phyloP scores from a whole-genome alignment of 2,888 invertebrate genomes.

The Torymus texanus region DNA sequence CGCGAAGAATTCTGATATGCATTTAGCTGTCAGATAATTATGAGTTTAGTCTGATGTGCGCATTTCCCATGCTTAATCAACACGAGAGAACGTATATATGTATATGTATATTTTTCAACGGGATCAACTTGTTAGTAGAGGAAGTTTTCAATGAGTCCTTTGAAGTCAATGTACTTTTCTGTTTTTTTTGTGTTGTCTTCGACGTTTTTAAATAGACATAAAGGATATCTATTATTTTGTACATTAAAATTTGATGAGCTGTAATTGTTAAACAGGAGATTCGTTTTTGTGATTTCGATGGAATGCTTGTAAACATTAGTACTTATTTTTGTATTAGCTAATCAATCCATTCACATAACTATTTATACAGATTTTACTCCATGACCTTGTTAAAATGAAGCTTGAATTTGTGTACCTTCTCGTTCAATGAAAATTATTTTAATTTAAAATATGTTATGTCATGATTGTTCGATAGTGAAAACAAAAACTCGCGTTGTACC shows the following conservation, averaged over 20 bases:
- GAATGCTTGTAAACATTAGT: constrained; percentile 26
- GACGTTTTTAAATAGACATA: constrained; percentile 19
- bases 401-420: constrained; percentile 26
- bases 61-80: constrained; percentile 38
- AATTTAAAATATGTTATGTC: constrained; percentile 40
- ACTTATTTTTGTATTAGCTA: constrained; percentile 13
- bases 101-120: constrained; percentile 45
- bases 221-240: constrained; percentile 35
- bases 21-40: constrained; percentile 30
- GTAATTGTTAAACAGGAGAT: constrained; percentile 32
- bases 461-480: constrained; percentile 10
- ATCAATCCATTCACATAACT: constrained; percentile 29
- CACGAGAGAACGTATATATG: constrained; percentile 23
- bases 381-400: constrained; percentile 37
- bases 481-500: constrained; percentile 31
- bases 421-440: constrained; percentile 26
- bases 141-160: constrained; percentile 25
- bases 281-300: constrained; percentile 32
- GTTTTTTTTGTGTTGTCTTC: constrained; percentile 1
- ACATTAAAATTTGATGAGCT: constrained; percentile 23
- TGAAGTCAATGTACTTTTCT: constrained; percentile 23
- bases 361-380: constrained; percentile 47
- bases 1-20: constrained; percentile 21
- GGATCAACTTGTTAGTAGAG: constrained; percentile 37
- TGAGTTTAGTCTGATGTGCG: constrained; percentile 30